These are phyloP conservation scores for Progne subis DNA, from an alignment of 2,113 vertebrate genomes.

Conservation along the genomic window DNA sequence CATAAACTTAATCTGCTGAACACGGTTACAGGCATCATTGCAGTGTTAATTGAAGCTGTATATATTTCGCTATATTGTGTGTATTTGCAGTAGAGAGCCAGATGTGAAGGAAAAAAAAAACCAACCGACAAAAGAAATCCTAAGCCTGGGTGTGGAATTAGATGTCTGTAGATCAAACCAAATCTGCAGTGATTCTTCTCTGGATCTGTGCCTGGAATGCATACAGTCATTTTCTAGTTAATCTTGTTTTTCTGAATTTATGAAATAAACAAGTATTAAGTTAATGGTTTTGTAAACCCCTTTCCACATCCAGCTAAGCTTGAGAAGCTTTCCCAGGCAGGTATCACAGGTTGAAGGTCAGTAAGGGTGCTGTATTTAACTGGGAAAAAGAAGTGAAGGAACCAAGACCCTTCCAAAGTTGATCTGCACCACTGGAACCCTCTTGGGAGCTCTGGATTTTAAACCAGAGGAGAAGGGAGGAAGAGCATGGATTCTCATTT, in stretches of 20 bases:
- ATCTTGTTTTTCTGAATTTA: neutral
- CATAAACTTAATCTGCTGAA: conserved; percentile 46
- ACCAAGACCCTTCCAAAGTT: neutral
- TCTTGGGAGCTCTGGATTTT: neutral
- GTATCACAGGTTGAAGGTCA: neutral
- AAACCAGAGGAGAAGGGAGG: neutral
- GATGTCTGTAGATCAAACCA: neutral
- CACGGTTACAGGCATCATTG: conserved; percentile 45
- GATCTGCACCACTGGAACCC: neutral
- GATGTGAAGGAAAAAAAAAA: neutral
- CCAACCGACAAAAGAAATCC: neutral
- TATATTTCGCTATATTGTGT: conserved; percentile 67
- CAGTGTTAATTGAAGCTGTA: conserved; percentile 63
- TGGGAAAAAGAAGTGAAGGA: neutral
- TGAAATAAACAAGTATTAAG: conserved; percentile 14
- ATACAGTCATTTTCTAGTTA: neutral
- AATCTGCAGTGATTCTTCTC: conserved; percentile 1
- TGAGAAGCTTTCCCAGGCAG: neutral
- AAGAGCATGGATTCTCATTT: neutral
- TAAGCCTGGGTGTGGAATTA: neutral
- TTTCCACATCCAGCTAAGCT: neutral
- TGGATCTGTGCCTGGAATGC: neutral
- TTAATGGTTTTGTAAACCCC: neutral
- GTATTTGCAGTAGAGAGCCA: conserved; percentile 62
- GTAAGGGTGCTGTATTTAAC: neutral